Evolutionary conservation across 2,888 invertebrate species (phyloP), one percentile per base, ranked within the genome.

Genomic region (Rhopalosiphum nymphaeae): DNA sequence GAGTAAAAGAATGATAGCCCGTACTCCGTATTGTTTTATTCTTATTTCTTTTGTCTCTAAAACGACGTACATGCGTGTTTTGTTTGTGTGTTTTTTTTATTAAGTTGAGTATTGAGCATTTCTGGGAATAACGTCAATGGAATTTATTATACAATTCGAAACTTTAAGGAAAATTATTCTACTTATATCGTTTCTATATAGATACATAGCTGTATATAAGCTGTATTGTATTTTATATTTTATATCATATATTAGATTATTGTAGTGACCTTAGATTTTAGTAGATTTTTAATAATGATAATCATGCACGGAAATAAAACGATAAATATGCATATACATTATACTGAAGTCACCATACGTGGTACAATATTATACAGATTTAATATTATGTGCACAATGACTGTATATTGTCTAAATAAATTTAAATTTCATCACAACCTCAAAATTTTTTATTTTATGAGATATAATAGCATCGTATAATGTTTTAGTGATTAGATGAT

Each of bases 11-110:
- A 78, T 78, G 67, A 67, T 78, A 36, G 36, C 36, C 36, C 36
- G 21, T 46, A n/a, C n/a, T n/a, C n/a, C n/a, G n/a, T 78, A 78
- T 78, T 78, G 78, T 78, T 78, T 78, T 78, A 53, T 53, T 78
- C 21, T 36, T 36, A 78, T 78, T 78, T 78, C 78, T 78, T 78
- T 78, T 78, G 78, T 78, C 36, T 36, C 21, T 25, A 78, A 21
- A 78, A 42, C 78, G 36, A 78, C 36, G 21, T 78, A 78, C 78
- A 78, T 21, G 78, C 16, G 16, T 67, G 67, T 78, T 9, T 78
- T 78, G 21, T 78, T 78, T 78, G 78, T 78, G 36, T 46, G 44
- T 46, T 29, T 78, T 36, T 36, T 78, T 25, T 9, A 36, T 36
- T 36, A 21, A 78, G 78, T 21, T 9, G 36, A 36, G 36, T 78